Conservation (phyloP, 2,113 vertebrate genomes). For the Clarias magur region DNA sequence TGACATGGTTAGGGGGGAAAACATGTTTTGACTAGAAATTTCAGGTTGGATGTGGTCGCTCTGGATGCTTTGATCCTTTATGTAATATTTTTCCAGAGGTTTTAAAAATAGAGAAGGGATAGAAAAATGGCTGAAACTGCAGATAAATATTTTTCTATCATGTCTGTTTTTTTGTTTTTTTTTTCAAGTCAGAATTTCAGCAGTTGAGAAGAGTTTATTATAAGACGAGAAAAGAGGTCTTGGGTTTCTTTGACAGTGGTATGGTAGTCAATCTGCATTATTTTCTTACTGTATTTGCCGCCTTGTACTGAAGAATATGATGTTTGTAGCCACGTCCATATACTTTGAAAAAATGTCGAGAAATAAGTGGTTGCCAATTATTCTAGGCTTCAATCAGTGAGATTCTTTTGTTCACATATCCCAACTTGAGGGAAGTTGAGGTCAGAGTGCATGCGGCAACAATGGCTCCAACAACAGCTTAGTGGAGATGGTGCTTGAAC, state of each 20-base stretch:
- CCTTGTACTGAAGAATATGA: not conserved
- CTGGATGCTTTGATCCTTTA: not conserved
- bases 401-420: no score
- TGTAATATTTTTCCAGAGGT: not conserved
- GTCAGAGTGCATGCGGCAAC: no score
- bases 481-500: no score
- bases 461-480: no score
- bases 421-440: no score
- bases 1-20: not conserved
- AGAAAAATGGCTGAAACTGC: not conserved
- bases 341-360: no score
- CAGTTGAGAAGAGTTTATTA: not conserved
- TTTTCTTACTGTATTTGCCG: not conserved
- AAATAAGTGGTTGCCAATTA: no score
- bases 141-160: not conserved
- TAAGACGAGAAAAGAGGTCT: not conserved
- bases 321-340: not conserved
- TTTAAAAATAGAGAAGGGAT: not conserved
- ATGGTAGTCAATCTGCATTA: not conserved
- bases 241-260: not conserved
- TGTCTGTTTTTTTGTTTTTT: not conserved
- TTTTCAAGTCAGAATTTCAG: not conserved
- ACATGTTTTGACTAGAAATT: not conserved
- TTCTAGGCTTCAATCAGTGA: no score
- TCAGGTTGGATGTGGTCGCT: not conserved